Evolutionary conservation across 1,140 invertebrate species (phyloP).

Genomic region (Drosophila ohnishii): DNA sequence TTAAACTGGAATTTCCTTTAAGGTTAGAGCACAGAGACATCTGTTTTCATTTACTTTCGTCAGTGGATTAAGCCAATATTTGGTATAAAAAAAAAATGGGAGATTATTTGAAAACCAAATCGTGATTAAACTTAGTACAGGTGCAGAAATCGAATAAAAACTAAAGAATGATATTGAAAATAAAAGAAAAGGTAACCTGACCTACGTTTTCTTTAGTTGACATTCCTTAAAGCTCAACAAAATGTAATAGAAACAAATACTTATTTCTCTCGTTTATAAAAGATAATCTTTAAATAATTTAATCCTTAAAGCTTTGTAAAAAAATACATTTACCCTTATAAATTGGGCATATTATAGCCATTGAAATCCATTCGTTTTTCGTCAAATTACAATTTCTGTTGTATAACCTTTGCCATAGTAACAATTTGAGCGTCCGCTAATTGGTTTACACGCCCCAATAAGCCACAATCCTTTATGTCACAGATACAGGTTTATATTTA

Average conservation of each 20-base stretch:
- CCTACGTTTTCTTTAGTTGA: background rate
- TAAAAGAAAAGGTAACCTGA: background rate
- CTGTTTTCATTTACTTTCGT: constrained; percentile 19
- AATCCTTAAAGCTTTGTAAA: background rate
- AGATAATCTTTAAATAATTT: background rate
- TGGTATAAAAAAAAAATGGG: background rate
- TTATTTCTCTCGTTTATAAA: background rate
- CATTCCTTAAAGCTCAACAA: background rate
- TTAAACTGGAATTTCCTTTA: constrained; percentile 15
- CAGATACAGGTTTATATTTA: background rate
- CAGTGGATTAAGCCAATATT: constrained; percentile 12
- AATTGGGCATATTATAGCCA: background rate
- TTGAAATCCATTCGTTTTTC: constrained; percentile 1
- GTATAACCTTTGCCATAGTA: constrained; percentile 37
- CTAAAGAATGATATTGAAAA: background rate
- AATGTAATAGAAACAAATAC: too few species aligned
- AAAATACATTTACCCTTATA: too few species aligned
- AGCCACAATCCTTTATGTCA: constrained; percentile 32
- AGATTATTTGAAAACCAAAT: background rate
- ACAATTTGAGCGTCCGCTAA: constrained; percentile 35
- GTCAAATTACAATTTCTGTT: constrained; percentile 27
- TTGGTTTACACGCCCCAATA: constrained; percentile 43
- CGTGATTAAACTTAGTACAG: background rate
- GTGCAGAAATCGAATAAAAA: background rate
- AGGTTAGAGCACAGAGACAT: background rate